Percentiles rank a stretch among this genome's conserved stretches.
phyloP scores from a whole-genome alignment of 2,797 vertebrate species.

The Platyrinchus mystaceus region DNA sequence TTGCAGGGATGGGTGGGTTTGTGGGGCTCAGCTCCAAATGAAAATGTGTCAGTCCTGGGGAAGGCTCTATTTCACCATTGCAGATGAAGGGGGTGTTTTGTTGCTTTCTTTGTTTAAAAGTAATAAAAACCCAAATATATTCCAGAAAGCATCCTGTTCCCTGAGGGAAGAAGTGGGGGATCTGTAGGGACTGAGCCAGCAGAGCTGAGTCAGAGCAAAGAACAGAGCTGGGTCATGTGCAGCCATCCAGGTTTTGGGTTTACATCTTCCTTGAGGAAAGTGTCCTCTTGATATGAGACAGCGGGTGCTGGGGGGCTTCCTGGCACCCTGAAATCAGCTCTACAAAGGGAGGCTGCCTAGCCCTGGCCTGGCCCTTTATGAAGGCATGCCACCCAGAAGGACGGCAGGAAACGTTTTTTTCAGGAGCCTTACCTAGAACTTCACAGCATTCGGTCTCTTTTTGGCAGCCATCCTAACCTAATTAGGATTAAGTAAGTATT shows the following conservation, averaged over 20 bases:
- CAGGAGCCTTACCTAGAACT: background rate
- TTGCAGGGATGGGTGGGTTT: background rate
- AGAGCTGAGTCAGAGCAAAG: background rate
- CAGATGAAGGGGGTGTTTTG: background rate
- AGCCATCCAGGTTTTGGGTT: background rate
- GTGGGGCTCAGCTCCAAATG: background rate
- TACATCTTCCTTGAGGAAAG: background rate
- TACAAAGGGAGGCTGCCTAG: background rate
- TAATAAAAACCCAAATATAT: background rate
- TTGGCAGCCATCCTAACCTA: slow-evolving; percentile 38
- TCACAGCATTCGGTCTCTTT: background rate
- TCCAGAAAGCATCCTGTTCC: background rate
- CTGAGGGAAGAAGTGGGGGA: background rate
- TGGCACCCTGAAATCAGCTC: background rate
- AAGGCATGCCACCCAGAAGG: background rate
- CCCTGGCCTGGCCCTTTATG: rapidly evolving
- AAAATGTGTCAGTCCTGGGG: background rate
- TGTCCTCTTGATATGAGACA: rapidly evolving
- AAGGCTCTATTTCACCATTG: background rate
- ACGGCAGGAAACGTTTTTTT: background rate
- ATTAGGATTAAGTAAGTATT: slow-evolving; percentile 48
- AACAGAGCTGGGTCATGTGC: background rate
- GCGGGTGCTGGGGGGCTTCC: background rate
- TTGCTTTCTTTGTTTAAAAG: background rate
- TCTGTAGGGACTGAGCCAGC: background rate